Evolutionary conservation across 1,140 invertebrate species (phyloP), one percentile per base, ranked within the genome.

Genomic region (Stegodyphus mimosarum): DNA sequence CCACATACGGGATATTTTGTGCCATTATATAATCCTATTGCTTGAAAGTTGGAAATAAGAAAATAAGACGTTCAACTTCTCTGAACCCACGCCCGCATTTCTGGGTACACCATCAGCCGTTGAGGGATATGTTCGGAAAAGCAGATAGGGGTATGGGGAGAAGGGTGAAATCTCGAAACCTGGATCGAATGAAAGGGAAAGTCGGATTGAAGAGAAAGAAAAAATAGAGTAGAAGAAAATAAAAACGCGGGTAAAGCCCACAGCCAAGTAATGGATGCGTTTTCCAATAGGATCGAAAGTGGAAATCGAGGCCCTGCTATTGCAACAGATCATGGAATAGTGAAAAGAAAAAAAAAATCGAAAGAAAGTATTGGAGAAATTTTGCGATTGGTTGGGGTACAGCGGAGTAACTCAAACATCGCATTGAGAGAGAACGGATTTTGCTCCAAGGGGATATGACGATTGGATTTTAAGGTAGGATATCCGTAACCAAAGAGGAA

Each of bases 231-330:
- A 33, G 33, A 33, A 33, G 33, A 33, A 33, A 33, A 18, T 13
- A 55, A 55, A 74, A 55, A 60, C 0, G 10, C 17, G 53, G 33
- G 52, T 55, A 74, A 60, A 51, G 7, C 48, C 9, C 70, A 48
- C 50, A 49, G 55, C 50, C 67, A 48, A 52, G 77, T 79, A 79
- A 79, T 79, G 77, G 77, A 79, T 79, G 77, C 77, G 11, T 79
- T 79, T 79, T 79, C 77, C 77, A 79, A 79, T 79, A 79, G 70
- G 77, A 79, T 79, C 77, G 77, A 79, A 79, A 70, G 77, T 70
- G 77, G 77, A 79, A 70, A 79, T 79, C 66, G 77, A 70, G 66
- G 50, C 66, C 52, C 18, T 67, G 75, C 60, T 77, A 77, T 77
- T 77, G 77, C 66, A 79, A 79, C 77, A 79, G 77, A 79, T 79